Evolutionary conservation across 1,140 invertebrate genomes (phyloP), one percentile per base, ranked within the genome.

Genomic region (Drosophila guanche): DNA sequence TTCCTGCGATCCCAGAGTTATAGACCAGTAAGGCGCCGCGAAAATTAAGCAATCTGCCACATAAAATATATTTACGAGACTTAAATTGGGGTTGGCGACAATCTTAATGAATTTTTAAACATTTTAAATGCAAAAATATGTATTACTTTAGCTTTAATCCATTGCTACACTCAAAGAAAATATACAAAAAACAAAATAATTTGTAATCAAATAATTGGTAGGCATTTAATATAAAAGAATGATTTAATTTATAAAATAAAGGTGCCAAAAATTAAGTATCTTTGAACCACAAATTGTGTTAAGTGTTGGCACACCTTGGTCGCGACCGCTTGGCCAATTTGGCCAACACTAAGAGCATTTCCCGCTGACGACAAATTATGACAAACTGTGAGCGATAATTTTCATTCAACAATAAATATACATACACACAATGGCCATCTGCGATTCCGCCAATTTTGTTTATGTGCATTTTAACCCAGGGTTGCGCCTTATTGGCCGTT

Each of bases 391-490:
- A 7, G 52, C 52, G 33, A 74, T 74, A 60, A 83, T 74, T 83
- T 52, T 22, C 59, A 50, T 54, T 16, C 56, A 75, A 23, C 27
- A 48, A 67, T 40, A 43, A 47, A 57, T 40, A 51, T 61, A 22
- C 27, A 16, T 45, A 12, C 33, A 25, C 10, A 14, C 29, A 22
- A 59, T 68, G 55, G 61, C 23, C 76, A 74, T 33, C 51, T 69
- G 54, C 47, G 50, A 25, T 57, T 59, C 22, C 52, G 23, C 43
- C 65, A 67, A 45, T 45, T 56, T 76, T 71, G 55, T 80, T 80
- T 80, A 80, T 79, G 66, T 60, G 66, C 71, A 47, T 76, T 80
- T 80, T 71, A 71, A 66, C 69, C 76, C 72, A 80, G 71, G 65
- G 77, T 62, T 80, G 41, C 41, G 42, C 14, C 59, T 62, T 61